Percentiles rank a stretch among this genome's conserved stretches.
Evolutionary conservation across 2,888 invertebrate species (phyloP).

Genomic region (Trachelus iudaicus): DNA sequence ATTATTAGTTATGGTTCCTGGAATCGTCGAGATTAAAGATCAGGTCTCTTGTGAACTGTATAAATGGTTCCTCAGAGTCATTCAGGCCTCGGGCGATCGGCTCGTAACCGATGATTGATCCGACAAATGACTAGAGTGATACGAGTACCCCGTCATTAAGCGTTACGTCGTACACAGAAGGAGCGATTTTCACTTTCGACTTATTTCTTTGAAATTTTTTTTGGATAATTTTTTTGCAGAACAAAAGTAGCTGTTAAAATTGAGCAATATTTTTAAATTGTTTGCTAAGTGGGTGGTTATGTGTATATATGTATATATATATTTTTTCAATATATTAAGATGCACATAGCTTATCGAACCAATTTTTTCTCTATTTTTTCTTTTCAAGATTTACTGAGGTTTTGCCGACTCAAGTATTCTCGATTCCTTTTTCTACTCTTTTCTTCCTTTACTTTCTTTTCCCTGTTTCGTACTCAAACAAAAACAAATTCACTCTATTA

Average conservation of each 20-base stretch:
- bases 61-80: not conserved
- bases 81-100: not conserved
- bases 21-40: not conserved
- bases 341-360: not conserved
- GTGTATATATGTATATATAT: not conserved
- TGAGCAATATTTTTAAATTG: not conserved
- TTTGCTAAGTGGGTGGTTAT: not conserved
- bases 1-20: not conserved
- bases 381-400: not conserved
- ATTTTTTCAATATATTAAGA: not conserved
- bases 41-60: not conserved
- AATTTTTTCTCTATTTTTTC: not conserved
- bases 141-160: not conserved
- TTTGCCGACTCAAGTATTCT: not conserved
- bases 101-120: not conserved
- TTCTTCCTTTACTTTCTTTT: not conserved
- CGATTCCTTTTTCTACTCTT: not conserved
- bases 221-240: not conserved
- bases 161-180: not conserved
- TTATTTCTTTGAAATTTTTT: not conserved
- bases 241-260: not conserved
- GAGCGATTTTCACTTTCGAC: not conserved
- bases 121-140: constrained; percentile 1
- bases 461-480: not conserved
- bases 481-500: not conserved